Conservation (phyloP, 2,113 vertebrate genomes). For the Scomber scombrus region DNA sequence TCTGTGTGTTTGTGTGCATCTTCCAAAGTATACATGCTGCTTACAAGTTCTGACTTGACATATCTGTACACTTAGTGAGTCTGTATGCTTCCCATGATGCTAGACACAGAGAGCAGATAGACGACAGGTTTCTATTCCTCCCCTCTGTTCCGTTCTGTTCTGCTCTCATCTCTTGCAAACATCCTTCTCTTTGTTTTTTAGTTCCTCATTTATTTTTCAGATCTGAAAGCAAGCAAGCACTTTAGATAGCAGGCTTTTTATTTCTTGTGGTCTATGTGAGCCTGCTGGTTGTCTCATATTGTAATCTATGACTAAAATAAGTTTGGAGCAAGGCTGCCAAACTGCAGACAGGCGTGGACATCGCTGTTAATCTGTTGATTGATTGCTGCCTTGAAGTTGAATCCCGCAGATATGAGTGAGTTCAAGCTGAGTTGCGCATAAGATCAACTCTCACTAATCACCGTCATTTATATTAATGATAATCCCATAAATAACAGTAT, state of each 20-base stretch:
- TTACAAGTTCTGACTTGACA: constrained; percentile 34
- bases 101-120: constrained; percentile 25
- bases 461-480: constrained; percentile 53
- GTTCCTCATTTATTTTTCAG: constrained; percentile 74
- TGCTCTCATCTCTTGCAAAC: constrained; percentile 33
- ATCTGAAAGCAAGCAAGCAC: constrained; percentile 36
- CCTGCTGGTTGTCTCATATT: constrained; percentile 23
- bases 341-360: constrained; percentile 7
- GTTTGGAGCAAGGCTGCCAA: constrained; percentile 12
- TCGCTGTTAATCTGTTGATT: constrained; percentile 44
- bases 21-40: neutral
- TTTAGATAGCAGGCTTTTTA: constrained; percentile 36
- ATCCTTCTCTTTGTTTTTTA: constrained; percentile 64
- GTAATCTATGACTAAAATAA: constrained; percentile 24
- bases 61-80: constrained; percentile 10
- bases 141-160: neutral
- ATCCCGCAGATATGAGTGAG: neutral
- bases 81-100: constrained; percentile 17
- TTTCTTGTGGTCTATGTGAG: constrained; percentile 17
- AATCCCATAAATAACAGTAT: constrained; percentile 50
- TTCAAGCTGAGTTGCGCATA: constrained; percentile 4
- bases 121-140: constrained; percentile 30
- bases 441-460: constrained; percentile 50
- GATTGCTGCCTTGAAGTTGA: constrained; percentile 20
- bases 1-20: neutral